Evolutionary conservation across 2,113 vertebrate genomes (phyloP), one percentile per base, ranked within the genome.

Genomic region (Pituophis catenifer): DNA sequence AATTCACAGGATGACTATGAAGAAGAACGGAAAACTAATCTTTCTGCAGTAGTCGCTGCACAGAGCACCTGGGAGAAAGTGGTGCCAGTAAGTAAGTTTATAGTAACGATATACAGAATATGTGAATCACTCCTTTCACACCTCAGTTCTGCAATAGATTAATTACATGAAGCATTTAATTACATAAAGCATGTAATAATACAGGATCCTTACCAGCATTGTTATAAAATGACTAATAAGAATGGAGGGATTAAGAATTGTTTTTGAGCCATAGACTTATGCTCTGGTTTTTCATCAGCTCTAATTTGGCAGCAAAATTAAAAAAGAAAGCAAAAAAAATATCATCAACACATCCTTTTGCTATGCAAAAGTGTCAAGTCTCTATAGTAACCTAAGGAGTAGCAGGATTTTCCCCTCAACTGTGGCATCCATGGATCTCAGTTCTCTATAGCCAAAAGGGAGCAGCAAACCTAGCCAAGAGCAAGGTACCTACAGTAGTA

Each of bases 1-100:
- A 99, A 99, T 96, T 99, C 99, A 44, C 99, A 99, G 97, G 99
- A 99, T 93, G 99, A 99, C 92, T 99, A 99, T 48, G 99, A 99
- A 94, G 99, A 99, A 94, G 99, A 99, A 96, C 98, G 99, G 89
- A 99, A 99, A 97, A 99, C 99, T 88, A 99, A 99, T 96, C 98
- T 99, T 55, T 98, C 99, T 52, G 99, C 99, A 38, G 99, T 99
- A 91, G 96, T 99, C 93, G 99, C 99, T 24, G 99, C 99, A 8
- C 98, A 99, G 94, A 99, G 98, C 97, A 98, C 98, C 0, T 99
- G 99, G 99, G 98, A 99, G 95, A 98, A 98, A 92, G 96, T 98
- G 23, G 96, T 97, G 38, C 96, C 98, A 91, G 99, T 99, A 97
- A 98, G 98, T 96, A 87, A 94, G 91, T 90, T 90, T 50, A 75